Percentiles rank a stretch among this genome's conserved stretches.
Conservation (phyloP, 2,888 invertebrate species). For the Tenthredo distinguenda region DNA sequence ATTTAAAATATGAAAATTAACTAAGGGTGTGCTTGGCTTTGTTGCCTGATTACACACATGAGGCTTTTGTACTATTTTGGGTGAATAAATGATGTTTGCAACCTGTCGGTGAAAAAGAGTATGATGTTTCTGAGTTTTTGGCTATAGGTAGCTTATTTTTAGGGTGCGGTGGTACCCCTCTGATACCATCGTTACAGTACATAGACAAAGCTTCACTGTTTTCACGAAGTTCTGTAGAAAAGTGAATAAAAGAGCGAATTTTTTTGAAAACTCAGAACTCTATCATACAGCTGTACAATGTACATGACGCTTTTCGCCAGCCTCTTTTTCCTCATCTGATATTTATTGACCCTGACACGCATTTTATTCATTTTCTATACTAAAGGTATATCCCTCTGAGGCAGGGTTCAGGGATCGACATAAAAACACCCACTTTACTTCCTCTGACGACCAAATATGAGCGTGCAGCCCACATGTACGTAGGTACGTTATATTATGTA, state of each 20-base stretch:
- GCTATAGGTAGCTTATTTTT: too few species aligned
- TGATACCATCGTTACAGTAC: not conserved
- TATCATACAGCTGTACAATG: not conserved
- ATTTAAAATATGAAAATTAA: too few species aligned
- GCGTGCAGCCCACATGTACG: not conserved
- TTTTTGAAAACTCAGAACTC: not conserved
- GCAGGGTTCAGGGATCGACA: conserved; percentile 7
- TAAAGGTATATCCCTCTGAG: not conserved
- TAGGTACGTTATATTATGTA: not conserved
- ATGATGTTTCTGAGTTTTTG: too few species aligned
- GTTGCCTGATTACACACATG: too few species aligned
- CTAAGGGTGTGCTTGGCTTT: too few species aligned
- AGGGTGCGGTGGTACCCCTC: too few species aligned
- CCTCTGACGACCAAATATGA: not conserved
- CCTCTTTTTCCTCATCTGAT: not conserved
- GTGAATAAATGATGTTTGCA: too few species aligned
- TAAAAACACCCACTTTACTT: not conserved
- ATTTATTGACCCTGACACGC: conserved; percentile 4
- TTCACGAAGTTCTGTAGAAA: not conserved
- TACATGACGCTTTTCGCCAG: not conserved
- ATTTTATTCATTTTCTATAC: conserved; percentile 12
- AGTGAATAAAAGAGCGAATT: not conserved
- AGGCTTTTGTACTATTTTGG: too few species aligned
- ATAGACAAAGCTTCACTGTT: not conserved
- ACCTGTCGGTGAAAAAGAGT: too few species aligned